Conservation (phyloP, 1,140 invertebrate genomes). For the Paracyclopina nana region DNA sequence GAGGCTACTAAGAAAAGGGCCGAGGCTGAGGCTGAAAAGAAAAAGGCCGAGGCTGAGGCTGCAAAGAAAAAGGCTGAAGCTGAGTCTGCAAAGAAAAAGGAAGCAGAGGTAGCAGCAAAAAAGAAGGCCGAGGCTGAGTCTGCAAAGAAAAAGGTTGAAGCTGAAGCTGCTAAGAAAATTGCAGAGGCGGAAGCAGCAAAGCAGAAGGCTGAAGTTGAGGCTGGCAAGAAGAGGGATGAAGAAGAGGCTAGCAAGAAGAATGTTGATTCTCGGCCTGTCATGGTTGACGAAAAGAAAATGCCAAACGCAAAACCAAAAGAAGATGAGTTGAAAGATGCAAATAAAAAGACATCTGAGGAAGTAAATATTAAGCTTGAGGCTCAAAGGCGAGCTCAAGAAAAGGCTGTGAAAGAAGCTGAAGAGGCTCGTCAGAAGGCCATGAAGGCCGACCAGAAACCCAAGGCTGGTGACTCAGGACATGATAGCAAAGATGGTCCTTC, state of each 20-base stretch:
- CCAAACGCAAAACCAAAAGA: not conserved
- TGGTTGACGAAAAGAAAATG: not conserved
- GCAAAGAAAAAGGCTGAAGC: slow-evolving; percentile 5
- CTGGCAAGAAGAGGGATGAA: not conserved
- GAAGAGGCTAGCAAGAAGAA: not conserved
- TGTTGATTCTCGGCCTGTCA: not conserved
- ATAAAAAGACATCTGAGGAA: not conserved
- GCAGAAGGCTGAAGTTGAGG: slow-evolving; percentile 9
- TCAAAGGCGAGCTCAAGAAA: not conserved
- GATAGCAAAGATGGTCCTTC: not conserved
- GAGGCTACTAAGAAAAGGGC: slow-evolving; percentile 3
- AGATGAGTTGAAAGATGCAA: not conserved
- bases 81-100: not conserved
- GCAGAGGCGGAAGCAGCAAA: slow-evolving; percentile 1
- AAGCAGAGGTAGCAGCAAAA: not conserved
- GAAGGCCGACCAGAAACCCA: not conserved
- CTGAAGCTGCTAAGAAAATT: slow-evolving; percentile 1
- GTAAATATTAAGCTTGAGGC: not conserved
- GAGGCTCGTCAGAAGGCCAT: not conserved
- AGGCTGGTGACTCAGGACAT: not conserved
- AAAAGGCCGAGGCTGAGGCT: slow-evolving; percentile 2
- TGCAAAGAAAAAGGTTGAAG: slow-evolving; percentile 5
- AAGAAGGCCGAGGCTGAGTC: not conserved
- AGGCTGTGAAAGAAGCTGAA: not conserved
- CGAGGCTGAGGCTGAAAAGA: not conserved